A percentile compares a stretch with the other conserved stretches of the same genome.
These are phyloP conservation scores for Nyctibius grandis DNA, from an alignment of 2,797 vertebrate genomes.

Conservation along the genomic window DNA sequence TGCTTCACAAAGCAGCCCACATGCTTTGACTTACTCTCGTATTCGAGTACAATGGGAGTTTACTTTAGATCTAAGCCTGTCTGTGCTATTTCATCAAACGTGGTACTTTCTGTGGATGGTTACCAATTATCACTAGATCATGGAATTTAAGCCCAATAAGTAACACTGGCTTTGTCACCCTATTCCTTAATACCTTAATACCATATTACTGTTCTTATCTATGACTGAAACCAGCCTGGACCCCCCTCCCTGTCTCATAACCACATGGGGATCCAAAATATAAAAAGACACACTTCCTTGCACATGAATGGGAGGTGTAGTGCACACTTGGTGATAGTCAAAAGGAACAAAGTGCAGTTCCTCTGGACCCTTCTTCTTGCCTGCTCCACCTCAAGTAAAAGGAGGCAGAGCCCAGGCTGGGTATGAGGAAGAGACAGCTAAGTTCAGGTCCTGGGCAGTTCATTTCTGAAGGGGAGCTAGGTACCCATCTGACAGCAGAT, in stretches of 20 bases:
- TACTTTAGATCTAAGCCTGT: conserved; percentile 30
- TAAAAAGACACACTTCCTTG: neutral
- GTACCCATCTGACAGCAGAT: neutral
- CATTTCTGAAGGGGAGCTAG: neutral
- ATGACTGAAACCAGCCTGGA: neutral
- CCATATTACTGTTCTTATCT: neutral
- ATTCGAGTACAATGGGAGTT: conserved; percentile 65
- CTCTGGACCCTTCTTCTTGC: neutral
- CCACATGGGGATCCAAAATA: neutral
- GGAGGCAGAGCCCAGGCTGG: neutral
- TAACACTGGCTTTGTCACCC: neutral
- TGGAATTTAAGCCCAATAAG: neutral
- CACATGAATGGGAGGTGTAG: neutral
- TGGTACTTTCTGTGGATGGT: neutral
- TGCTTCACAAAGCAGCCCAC: conserved; percentile 67
- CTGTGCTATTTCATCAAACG: neutral
- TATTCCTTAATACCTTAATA: neutral
- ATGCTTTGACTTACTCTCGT: conserved; percentile 61
- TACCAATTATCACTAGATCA: neutral
- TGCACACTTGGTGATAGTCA: too few species aligned
- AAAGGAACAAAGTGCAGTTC: neutral
- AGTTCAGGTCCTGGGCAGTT: neutral
- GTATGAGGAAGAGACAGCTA: neutral
- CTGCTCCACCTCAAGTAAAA: neutral
- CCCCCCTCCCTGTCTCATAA: neutral